Conservation (phyloP, 1,140 invertebrate species). For the Drosophila guanche region DNA sequence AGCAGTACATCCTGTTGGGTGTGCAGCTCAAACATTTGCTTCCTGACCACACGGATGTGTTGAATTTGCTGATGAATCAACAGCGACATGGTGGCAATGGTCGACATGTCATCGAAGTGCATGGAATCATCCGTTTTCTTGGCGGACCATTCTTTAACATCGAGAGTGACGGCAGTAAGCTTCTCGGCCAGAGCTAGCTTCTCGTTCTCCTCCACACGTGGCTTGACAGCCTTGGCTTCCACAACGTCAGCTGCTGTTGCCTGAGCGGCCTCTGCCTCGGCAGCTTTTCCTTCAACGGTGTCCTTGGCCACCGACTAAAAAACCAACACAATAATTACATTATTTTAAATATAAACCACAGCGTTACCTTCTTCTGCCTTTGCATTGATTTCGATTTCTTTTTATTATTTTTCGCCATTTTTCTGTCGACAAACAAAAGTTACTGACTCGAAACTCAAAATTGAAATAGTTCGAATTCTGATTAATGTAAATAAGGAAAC, state of each 20-base stretch:
- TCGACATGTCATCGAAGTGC: conserved; percentile 23
- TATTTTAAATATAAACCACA: not conserved
- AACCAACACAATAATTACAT: not conserved
- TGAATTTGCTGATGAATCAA: conserved; percentile 35
- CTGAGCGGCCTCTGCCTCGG: too few relatives aligned
- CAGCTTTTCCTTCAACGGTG: not conserved
- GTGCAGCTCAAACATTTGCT: conserved; percentile 37
- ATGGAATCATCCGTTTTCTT: not conserved
- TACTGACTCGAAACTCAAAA: not conserved
- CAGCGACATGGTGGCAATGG: conserved; percentile 24
- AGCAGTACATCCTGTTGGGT: conserved; percentile 25
- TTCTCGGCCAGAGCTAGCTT: not conserved
- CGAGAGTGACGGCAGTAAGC: not conserved
- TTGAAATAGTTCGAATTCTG: not conserved
- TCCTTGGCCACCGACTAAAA: not conserved
- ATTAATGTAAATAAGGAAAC: not conserved
- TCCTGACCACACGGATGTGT: conserved; percentile 24
- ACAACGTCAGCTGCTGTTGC: not conserved
- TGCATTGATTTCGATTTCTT: conserved; percentile 18
- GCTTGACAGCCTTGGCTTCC: not conserved
- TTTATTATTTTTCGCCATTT: conserved; percentile 37
- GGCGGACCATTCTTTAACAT: not conserved
- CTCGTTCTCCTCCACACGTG: too few relatives aligned
- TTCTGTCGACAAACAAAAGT: not conserved
- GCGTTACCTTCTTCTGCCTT: conserved; percentile 22